Evolutionary conservation across 2,113 vertebrate species (phyloP).

Genomic region (Megalops atlanticus): DNA sequence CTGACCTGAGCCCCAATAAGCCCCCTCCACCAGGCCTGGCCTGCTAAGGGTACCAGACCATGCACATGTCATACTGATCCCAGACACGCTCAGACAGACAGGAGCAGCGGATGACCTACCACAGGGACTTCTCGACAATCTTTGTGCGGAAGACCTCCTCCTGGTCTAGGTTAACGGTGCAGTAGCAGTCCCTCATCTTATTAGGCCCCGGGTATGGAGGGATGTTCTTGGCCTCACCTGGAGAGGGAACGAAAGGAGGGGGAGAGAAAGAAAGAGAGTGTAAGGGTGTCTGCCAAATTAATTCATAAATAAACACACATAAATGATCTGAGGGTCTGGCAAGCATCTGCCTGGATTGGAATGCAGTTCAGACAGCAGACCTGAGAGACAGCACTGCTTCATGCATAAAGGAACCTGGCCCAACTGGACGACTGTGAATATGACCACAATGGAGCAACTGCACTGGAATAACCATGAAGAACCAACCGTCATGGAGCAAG

Average conservation of each 20-base stretch:
- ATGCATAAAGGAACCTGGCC: no score
- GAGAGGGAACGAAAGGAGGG: constrained; percentile 30
- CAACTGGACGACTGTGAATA: no score
- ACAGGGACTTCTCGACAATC: constrained; percentile 92
- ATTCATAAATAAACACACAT: no score
- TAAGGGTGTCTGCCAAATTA: no score
- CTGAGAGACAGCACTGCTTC: no score
- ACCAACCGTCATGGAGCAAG: no score
- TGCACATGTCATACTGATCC: neutral
- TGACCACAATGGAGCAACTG: no score
- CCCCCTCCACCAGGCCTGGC: neutral
- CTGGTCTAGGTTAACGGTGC: constrained; percentile 98
- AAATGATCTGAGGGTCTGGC: no score
- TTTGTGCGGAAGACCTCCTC: constrained; percentile 99
- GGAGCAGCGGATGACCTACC: constrained; percentile 57
- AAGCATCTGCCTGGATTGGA: no score
- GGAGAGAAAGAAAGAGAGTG: constrained; percentile 13
- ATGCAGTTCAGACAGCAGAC: no score
- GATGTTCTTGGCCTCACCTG: constrained; percentile 97
- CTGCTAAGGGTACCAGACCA: neutral
- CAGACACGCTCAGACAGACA: neutral
- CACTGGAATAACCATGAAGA: no score
- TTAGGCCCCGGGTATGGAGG: constrained; percentile 94
- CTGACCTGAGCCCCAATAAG: no score
- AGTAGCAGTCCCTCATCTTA: constrained; percentile 97